Evolutionary conservation across 2,888 invertebrate genomes (phyloP).

Genomic region (Norana najaformis): DNA sequence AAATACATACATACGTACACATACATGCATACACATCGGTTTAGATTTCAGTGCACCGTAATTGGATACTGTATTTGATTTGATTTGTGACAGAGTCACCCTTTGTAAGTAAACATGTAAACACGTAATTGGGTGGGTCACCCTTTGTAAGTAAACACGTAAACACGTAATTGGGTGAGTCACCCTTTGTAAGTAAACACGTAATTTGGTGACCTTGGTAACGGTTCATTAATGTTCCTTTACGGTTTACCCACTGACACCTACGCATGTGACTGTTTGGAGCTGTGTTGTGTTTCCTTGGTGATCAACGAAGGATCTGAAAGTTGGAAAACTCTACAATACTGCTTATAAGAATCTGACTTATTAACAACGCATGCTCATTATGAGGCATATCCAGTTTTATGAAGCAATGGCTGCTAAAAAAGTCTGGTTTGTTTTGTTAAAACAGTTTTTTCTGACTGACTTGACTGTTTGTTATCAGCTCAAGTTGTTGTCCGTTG

Average conservation of each 20-base stretch:
- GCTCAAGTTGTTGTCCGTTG: background rate
- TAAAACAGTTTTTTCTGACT: background rate
- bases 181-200: background rate
- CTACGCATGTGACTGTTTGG: background rate
- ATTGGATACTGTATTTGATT: background rate
- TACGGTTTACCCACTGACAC: background rate
- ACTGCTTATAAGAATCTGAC: background rate
- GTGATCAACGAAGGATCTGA: background rate
- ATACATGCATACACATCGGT: background rate
- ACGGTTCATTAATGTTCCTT: background rate
- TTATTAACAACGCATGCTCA: too few relatives aligned
- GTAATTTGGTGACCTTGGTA: background rate
- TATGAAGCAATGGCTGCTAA: background rate
- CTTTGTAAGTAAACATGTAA: too few relatives aligned
- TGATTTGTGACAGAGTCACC: too few relatives aligned
- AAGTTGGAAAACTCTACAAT: background rate
- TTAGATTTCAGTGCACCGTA: background rate
- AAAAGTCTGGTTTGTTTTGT: background rate
- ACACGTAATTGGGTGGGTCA: too few relatives aligned
- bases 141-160: too few relatives aligned
- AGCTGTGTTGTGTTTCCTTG: background rate
- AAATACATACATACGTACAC: conserved; percentile 31
- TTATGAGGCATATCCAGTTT: background rate
- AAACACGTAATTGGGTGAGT: too few relatives aligned
- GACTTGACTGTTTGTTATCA: background rate